phyloP scores from a whole-genome alignment of 2,113 vertebrate species.

The Macquaria ambigua region DNA sequence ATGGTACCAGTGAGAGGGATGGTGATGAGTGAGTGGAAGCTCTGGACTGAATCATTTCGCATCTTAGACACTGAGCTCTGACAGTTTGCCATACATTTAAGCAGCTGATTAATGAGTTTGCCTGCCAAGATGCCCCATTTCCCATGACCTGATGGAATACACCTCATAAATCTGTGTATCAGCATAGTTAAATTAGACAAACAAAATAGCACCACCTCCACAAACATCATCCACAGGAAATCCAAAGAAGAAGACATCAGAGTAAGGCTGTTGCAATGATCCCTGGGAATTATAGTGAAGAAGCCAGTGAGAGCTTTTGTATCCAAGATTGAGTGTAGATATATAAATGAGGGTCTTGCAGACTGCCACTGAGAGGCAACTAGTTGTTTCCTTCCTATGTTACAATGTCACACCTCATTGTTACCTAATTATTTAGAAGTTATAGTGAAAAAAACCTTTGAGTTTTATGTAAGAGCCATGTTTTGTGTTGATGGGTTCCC shows the following conservation, averaged over 20 bases:
- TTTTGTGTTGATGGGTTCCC: constrained; percentile 18
- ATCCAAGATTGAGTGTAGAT: neutral
- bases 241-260: neutral
- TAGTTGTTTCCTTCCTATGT: neutral
- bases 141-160: constrained; percentile 24
- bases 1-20: constrained; percentile 27
- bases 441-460: neutral
- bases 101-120: constrained; percentile 32
- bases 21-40: constrained; percentile 42
- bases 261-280: neutral
- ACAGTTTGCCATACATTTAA: constrained; percentile 13
- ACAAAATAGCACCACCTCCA: neutral
- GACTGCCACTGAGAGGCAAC: neutral
- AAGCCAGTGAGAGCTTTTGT: neutral
- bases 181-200: neutral
- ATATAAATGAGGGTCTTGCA: neutral
- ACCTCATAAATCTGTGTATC: constrained; percentile 31
- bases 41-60: constrained; percentile 45
- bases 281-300: neutral
- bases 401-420: constrained; percentile 24
- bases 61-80: constrained; percentile 11
- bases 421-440: constrained; percentile 25
- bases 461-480: constrained; percentile 9
- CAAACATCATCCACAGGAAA: neutral
- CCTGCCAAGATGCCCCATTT: constrained; percentile 23